Base-by-base conservation (phyloP, 1,140 invertebrate species). In the Copidosoma floridanum region DNA sequence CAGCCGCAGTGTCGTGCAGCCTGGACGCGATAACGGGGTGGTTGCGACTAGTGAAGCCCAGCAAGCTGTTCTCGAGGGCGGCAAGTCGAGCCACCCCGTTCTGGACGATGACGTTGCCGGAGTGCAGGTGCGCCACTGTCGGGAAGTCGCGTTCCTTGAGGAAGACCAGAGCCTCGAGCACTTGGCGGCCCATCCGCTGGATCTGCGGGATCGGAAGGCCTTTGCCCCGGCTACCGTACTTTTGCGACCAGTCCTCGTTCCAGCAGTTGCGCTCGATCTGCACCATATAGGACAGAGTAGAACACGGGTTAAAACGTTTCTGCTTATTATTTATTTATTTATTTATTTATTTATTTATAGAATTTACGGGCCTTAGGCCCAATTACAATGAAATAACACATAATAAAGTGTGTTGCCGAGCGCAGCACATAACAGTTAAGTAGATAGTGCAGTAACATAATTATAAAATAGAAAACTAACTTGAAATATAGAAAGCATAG, bases 21-120 rank as follows among this genome's bases (percentile, higher is more conserved):
- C 81, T 69, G 63, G 83, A 81, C 65, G 83, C 78, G 57, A 88
- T 74, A 64, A 88, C 74, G 21, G 84, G 78, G 76, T 85, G 73
- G 65, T 82, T 75, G 52, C 87, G 83, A 18, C 91, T 90, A 24
- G 85, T 83, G 20, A 90, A 85, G 0, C 90, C 89, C n/a, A 94
- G 82, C 29, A 95, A 75, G 1, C 89, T 88, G 72, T 94, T 94
- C 78, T 94, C 93, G 47, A 94, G 73, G 0, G 90, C 91, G 26
- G 90, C 89, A 61, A 95, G 77, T 73, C 86, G 82, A 14, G 92
- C 92, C 0, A 94, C 91, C 2, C 93, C 93, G 75, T 95, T 94
- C 70, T 95, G 92, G 20, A 95, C 82, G 61, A 95, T 90, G 8
- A 96, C 87, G 80, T 97, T 97, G 26, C 93, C 93, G 24, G 91